Evolutionary conservation across 2,113 vertebrate species (phyloP), one percentile per base, ranked within the genome.

Genomic region (Macquaria australasica): DNA sequence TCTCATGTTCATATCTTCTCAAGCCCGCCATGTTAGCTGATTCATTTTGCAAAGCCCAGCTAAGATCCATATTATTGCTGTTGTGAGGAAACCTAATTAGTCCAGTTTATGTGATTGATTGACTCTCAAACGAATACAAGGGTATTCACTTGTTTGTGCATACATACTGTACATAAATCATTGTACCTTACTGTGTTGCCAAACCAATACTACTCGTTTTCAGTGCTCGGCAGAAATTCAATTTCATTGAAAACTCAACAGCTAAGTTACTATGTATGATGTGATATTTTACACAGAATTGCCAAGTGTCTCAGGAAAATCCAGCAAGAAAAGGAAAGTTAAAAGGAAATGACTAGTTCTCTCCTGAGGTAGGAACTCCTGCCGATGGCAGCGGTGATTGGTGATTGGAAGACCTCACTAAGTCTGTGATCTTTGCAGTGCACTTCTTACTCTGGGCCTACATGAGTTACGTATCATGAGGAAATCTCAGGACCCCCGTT

Each of bases 71-170:
- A 58, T 76, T 88, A 88, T 82, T 89, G 73, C 83, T 79, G 45
- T 79, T 81, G 53, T 84, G 59, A 78, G 81, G 72, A 82, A 88
- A 88, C 64, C 41, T 78, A 84, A 87, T 91, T 75, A 84, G 76
- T 70, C 59, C 70, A 77, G 75, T 89, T 87, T 77, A 77, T 86
- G 59, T 86, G 81, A 84, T 70, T 89, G 83, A 89, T 87, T 81
- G 53, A 77, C 64, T 73, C 34, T 76, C 20, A 68, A 73, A 50
- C 11, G 1, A 59, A 68, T 74, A n/a, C 41, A 74, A 20, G 55
- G 82, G 48, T n/a, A 20, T 74, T 70, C 18, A 45, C 48, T 51
- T 37, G 21, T 41, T 51, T 77, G 43, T 74, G 1, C 45, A 39
- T 45, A 18, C 62, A 5, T n/a, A 34, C 0, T 84, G 8, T 51